Evolutionary conservation across 2,113 vertebrate species (phyloP).

Genomic region (Larimichthys polyactis): DNA sequence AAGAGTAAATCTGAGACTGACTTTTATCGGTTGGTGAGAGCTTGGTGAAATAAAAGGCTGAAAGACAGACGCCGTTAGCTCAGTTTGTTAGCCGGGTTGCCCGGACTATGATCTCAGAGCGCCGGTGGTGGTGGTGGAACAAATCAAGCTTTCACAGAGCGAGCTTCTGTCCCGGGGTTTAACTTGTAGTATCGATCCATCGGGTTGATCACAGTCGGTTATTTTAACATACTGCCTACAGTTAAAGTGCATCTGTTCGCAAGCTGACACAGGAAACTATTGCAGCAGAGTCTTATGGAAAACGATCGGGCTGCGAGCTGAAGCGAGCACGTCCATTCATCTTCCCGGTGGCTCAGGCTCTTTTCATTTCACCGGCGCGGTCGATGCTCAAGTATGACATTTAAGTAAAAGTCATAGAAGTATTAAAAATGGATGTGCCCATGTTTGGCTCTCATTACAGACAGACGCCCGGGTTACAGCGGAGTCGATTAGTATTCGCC

Average conservation of each 20-base stretch:
- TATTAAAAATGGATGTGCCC: conserved; percentile 55
- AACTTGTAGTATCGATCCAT: conserved; percentile 11
- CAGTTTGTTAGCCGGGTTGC: no score
- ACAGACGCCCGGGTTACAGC: neutral
- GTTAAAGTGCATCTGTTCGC: conserved; percentile 40
- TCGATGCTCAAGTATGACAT: conserved; percentile 54
- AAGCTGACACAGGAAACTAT: neutral
- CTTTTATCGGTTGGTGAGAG: no score
- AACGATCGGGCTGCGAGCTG: conserved; percentile 19
- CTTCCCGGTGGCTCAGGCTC: conserved; percentile 9
- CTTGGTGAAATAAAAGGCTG: no score
- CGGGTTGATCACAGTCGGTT: conserved; percentile 20
- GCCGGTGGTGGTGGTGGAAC: neutral
- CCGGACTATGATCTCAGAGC: no score
- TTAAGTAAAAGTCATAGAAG: conserved; percentile 68
- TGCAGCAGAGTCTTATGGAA: conserved; percentile 2
- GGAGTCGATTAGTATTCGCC: conserved; percentile 57
- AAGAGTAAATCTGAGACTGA: no score
- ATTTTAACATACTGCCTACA: conserved; percentile 18
- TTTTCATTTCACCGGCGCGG: conserved; percentile 40
- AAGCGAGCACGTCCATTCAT: conserved; percentile 46
- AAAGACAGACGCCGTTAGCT: no score
- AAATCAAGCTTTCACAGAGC: conserved; percentile 24
- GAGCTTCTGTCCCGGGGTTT: neutral
- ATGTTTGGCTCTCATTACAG: conserved; percentile 61